Percentiles rank a stretch among this genome's conserved stretches.
phyloP scores from a whole-genome alignment of 2,888 invertebrate genomes.

The Schizotus pectinicornis region DNA sequence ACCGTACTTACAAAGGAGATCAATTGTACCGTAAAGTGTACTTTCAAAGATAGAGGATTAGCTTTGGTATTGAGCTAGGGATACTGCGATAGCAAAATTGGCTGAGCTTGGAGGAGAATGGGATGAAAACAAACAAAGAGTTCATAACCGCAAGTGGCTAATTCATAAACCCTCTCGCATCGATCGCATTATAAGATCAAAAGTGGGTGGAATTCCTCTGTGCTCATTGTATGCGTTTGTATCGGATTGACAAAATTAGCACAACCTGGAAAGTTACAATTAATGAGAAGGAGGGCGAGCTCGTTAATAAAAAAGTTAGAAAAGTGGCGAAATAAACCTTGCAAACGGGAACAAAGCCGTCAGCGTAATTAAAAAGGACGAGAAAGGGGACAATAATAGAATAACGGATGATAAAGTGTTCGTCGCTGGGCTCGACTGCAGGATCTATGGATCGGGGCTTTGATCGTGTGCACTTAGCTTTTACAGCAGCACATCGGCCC shows the following conservation, averaged over 20 bases:
- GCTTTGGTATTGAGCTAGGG: no score
- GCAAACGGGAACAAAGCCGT: slow-evolving; percentile 17
- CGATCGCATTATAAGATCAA: background rate
- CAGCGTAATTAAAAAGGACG: slow-evolving; percentile 17
- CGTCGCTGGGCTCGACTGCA: background rate
- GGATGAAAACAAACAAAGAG: no score
- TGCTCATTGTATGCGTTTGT: background rate
- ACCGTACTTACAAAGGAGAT: no score
- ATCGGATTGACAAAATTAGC: slow-evolving; percentile 18
- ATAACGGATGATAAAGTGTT: slow-evolving; percentile 13
- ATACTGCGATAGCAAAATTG: no score
- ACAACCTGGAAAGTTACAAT: slow-evolving; percentile 14
- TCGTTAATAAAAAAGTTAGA: slow-evolving; percentile 18
- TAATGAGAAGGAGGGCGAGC: slow-evolving; percentile 15
- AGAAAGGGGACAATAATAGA: slow-evolving; percentile 12
- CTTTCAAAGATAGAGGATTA: no score
- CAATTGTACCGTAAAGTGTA: no score
- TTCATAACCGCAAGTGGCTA: background rate
- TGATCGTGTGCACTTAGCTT: slow-evolving; percentile 16
- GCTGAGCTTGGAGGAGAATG: no score
- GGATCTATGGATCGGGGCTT: slow-evolving; percentile 6
- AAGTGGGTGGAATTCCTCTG: no score
- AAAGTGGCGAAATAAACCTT: slow-evolving; percentile 11
- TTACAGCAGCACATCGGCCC: slow-evolving; percentile 1
- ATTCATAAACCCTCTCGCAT: background rate